Evolutionary conservation across 2,888 invertebrate genomes (phyloP).

Genomic region (Melanchra persicariae): DNA sequence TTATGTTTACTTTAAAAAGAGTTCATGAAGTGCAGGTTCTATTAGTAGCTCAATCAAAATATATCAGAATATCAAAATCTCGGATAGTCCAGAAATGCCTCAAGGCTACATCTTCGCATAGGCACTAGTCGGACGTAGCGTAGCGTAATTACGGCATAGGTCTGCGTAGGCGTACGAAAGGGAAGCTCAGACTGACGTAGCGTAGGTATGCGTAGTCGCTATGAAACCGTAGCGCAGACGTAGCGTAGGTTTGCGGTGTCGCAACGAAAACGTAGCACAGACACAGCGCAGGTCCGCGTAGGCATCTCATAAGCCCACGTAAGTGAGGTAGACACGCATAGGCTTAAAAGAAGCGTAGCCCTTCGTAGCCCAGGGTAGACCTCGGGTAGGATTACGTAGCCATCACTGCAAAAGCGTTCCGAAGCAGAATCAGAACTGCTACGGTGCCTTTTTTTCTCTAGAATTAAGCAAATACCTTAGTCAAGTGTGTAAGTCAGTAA

Average conservation of each 20-base stretch:
- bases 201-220: neutral
- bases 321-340: too few relatives aligned
- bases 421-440: neutral
- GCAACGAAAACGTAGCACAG: neutral
- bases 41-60: too few relatives aligned
- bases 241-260: neutral
- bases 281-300: neutral
- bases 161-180: neutral
- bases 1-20: slow-evolving; percentile 8
- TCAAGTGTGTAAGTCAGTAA: too few relatives aligned
- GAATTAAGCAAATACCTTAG: too few relatives aligned
- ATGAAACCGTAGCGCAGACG: neutral
- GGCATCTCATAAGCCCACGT: too few relatives aligned
- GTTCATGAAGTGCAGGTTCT: neutral
- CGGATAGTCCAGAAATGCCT: neutral
- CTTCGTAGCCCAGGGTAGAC: neutral
- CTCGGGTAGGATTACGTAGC: neutral
- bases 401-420: neutral
- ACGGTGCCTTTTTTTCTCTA: neutral
- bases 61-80: neutral
- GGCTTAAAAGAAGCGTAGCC: neutral
- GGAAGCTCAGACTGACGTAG: neutral
- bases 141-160: neutral
- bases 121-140: neutral
- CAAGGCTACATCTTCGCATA: neutral